Conservation (phyloP, 2,797 vertebrate species). For the Neosalanx taihuensis region DNA sequence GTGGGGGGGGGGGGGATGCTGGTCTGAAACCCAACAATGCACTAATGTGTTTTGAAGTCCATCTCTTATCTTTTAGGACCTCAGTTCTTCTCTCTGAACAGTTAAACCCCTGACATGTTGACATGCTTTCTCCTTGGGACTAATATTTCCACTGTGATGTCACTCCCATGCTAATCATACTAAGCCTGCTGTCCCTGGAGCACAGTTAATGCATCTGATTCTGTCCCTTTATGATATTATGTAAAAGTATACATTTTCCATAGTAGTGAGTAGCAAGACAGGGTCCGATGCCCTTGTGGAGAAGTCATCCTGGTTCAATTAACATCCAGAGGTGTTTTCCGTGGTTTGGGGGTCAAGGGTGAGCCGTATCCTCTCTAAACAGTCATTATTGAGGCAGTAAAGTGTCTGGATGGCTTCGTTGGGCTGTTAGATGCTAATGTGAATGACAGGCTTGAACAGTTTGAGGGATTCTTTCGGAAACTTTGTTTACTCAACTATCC, state of each 20-base stretch:
- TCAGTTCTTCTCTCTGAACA: constrained; percentile 1
- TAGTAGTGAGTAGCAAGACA: constrained; percentile 12
- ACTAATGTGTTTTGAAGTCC: constrained; percentile 40
- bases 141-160: no score
- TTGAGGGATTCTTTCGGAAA: no score
- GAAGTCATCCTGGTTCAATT: constrained; percentile 25
- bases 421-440: constrained; percentile 3
- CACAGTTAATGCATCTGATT: no score
- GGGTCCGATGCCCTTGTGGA: constrained; percentile 14
- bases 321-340: constrained; percentile 22
- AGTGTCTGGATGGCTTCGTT: constrained; percentile 22
- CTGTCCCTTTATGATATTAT: no score
- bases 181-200: no score
- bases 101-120: no score
- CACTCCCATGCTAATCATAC: no score
- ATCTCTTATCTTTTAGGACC: constrained; percentile 1
- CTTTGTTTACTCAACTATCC: no score
- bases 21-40: constrained; percentile 24
- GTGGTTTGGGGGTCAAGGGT: constrained; percentile 34
- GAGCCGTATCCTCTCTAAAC: constrained; percentile 22
- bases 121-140: no score
- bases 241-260: no score
- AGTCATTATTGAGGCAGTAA: constrained; percentile 17
- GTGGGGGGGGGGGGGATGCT: constrained; percentile 23
- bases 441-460: constrained; percentile 10